Evolutionary conservation across 2,888 invertebrate species (phyloP), one percentile per base, ranked within the genome.

Genomic region (Luperina nickerlii): DNA sequence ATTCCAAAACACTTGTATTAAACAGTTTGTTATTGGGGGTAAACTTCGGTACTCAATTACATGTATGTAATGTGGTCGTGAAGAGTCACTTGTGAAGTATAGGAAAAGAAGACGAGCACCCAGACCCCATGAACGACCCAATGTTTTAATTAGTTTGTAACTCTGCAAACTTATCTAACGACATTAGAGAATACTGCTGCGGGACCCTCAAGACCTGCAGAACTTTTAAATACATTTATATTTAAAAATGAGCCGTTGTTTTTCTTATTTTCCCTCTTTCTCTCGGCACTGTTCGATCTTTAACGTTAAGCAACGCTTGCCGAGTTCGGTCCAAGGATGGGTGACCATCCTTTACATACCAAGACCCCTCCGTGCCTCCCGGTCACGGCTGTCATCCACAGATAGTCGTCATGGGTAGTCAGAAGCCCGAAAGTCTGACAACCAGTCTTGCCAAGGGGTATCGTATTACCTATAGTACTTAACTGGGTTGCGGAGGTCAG

Each of bases 211-310:
- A 54, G 83, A 83, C 68, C 67, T 76, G 67, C 54, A 54, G 76
- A 67, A 62, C 27, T 83, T 76, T 83, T 62, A 62, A 80, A 83
- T 80, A 80, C 15, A 83, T 80, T 76, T 80, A 27, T 51, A 45
- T 54, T 38, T 4, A 18, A 79, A 20, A 54, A 62, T 24, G 0
- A 0, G 15, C 5, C 7, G 20, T 65, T 5, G 9, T 62, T 54
- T 45, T 24, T 27, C 8, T 69, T 27, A 38, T 79, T 68, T 51
- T 24, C 2, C 24, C n/a, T 15, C 11, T 65, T 24, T 54, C 20
- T 20, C 1, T 54, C 20, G 20, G 24, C 20, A 24, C 20, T 0
- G 20, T 54, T 13, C n/a, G n/a, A 60, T 60, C n/a, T 57, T 24
- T 9, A 24, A 57, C 4, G 24, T 57, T 24, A 57, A 57, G 57